Evolutionary conservation across 2,113 vertebrate genomes (phyloP).

Genomic region (Chaetura pelagica): DNA sequence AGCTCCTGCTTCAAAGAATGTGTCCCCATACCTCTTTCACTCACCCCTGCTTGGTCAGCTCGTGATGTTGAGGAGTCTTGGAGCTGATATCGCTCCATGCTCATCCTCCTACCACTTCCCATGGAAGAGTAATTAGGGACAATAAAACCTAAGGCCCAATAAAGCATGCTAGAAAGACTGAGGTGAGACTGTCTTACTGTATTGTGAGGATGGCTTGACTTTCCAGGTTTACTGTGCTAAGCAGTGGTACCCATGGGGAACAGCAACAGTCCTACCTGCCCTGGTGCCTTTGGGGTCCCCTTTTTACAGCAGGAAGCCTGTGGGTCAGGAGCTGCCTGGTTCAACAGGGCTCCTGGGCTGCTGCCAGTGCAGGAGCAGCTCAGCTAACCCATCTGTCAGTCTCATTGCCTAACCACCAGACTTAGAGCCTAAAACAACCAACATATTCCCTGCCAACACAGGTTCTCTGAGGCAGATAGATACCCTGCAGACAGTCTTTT

Average conservation of each 20-base stretch:
- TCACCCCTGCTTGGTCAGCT: background rate
- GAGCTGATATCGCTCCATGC: background rate
- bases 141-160: background rate
- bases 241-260: background rate
- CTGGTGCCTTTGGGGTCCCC: background rate
- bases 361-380: background rate
- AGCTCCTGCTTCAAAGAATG: constrained; percentile 14
- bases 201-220: background rate
- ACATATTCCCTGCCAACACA: background rate
- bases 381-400: background rate
- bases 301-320: background rate
- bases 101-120: background rate
- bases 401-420: background rate
- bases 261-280: background rate
- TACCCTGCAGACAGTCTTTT: background rate
- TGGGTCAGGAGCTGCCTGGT: background rate
- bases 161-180: background rate
- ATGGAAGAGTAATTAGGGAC: background rate
- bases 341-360: background rate
- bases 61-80: background rate
- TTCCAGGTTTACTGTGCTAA: background rate
- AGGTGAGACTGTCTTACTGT: background rate
- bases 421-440: background rate
- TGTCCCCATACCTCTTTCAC: background rate
- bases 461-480: background rate